Evolutionary conservation across 2,113 vertebrate species (phyloP).

Genomic region (Opisthocomus hoazin): DNA sequence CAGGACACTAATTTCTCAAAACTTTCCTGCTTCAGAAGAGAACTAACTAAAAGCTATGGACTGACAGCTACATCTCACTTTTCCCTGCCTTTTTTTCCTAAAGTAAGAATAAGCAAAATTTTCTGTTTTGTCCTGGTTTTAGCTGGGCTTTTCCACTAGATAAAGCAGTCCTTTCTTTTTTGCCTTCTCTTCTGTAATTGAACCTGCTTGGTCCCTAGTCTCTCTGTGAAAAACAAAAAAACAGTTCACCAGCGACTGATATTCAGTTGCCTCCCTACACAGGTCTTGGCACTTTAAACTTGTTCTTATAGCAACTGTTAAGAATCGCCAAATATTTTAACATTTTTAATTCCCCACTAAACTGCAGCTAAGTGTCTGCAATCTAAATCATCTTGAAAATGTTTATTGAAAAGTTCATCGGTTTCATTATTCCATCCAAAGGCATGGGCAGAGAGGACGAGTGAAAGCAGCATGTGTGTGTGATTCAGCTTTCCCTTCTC

Average conservation of each 20-base stretch:
- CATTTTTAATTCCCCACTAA: neutral
- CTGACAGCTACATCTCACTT: neutral
- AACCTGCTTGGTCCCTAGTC: neutral
- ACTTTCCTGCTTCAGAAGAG: neutral
- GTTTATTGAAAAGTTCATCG: neutral
- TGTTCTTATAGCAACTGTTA: neutral
- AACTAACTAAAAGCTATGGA: neutral
- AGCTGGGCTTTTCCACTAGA: neutral
- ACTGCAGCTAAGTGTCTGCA: neutral
- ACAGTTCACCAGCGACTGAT: neutral
- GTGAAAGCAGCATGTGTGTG: fast-evolving
- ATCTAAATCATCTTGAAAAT: neutral
- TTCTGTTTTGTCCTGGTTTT: neutral
- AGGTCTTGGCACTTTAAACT: neutral
- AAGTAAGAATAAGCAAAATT: neutral
- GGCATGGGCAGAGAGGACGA: neutral
- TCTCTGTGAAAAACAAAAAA: neutral
- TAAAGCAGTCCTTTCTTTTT: neutral
- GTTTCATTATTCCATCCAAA: neutral
- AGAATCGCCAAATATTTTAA: neutral
- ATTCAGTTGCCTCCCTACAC: neutral
- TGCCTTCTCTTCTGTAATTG: neutral
- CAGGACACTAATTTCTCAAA: neutral
- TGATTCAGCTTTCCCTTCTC: neutral
- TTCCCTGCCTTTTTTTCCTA: neutral